Evolutionary conservation across 2,113 vertebrate genomes (phyloP), one percentile per base, ranked within the genome.

Genomic region (Typhlomys cinereus): DNA sequence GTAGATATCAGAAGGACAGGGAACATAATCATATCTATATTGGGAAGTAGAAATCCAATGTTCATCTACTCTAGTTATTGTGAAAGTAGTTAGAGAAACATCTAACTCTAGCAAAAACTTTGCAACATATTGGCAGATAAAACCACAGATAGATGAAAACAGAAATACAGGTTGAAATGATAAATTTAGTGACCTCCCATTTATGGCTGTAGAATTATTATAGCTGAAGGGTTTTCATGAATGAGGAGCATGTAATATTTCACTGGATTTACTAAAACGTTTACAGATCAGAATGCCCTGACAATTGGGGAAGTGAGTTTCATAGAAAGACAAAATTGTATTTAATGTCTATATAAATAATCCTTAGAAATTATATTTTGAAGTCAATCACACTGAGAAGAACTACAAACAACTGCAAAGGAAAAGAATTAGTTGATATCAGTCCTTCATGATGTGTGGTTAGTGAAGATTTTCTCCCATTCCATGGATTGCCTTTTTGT

Each of bases 301-400:
- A 57, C 90, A 94, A 75, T 80, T 90, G 82, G 83, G 39, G 85
- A 95, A 95, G 78, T 12, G 59, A 44, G 17, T 86, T 71, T 95
- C 89, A 67, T 41, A 69, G 34, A 85, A 70, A 54, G n/a, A 74
- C 34, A 74, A 88, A 85, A 57, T 31, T 36, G 3, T 44, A 31
- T 70, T 78, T 80, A 81, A 20, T 17, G 59, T n/a, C 54, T 91
- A 44, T 0, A 31, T 29, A 57, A 81, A 11, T 81, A 78, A 70
- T 7, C 78, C 20, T 81, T 52, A 44, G 29, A 78, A 41, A 83
- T 89, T 86, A 87, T 87, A 17, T 95, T 91, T 93, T 91, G 41
- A 95, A 15, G 41, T 79, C 91, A 90, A 74, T 91, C 76, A 88
- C 34, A 80, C 7, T 81, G 61, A 86, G 18, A 25, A 78, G n/a